A percentile compares a stretch with the other conserved stretches of the same genome.
Evolutionary conservation across 2,797 vertebrate species (phyloP).

Genomic region (Avahi laniger): DNA sequence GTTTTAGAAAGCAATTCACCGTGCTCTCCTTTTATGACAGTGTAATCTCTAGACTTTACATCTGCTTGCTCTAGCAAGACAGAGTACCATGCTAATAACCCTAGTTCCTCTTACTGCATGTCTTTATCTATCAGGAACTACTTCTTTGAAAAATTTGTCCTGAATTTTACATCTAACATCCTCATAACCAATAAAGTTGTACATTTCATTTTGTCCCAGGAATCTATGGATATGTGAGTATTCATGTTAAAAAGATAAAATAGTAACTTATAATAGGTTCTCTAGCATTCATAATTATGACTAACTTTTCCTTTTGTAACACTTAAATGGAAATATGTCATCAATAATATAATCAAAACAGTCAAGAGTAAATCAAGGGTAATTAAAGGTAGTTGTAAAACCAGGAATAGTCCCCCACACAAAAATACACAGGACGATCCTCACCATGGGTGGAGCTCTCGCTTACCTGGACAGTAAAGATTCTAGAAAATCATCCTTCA

Average conservation of each 20-base stretch:
- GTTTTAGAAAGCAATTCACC: conserved; percentile 16
- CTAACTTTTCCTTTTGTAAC: conserved; percentile 34
- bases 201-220: neutral
- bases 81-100: neutral
- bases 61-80: neutral
- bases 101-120: neutral
- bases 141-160: conserved; percentile 26
- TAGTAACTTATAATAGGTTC: conserved; percentile 15
- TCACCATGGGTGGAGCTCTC: neutral
- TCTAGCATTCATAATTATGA: conserved; percentile 33
- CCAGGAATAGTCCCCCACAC: neutral
- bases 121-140: neutral
- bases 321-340: neutral
- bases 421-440: conserved; percentile 19
- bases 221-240: neutral
- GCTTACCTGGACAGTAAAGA: conserved; percentile 89
- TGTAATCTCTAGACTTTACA: neutral
- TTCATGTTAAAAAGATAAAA: conserved; percentile 43
- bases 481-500: conserved; percentile 88
- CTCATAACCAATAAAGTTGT: neutral
- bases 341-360: conserved; percentile 17
- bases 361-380: neutral
- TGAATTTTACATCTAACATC: conserved; percentile 33
- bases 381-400: conserved; percentile 44
- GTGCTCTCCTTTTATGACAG: neutral